Evolutionary conservation across 2,113 vertebrate genomes (phyloP), one percentile per base, ranked within the genome.

Genomic region (Erpornis zantholeuca): DNA sequence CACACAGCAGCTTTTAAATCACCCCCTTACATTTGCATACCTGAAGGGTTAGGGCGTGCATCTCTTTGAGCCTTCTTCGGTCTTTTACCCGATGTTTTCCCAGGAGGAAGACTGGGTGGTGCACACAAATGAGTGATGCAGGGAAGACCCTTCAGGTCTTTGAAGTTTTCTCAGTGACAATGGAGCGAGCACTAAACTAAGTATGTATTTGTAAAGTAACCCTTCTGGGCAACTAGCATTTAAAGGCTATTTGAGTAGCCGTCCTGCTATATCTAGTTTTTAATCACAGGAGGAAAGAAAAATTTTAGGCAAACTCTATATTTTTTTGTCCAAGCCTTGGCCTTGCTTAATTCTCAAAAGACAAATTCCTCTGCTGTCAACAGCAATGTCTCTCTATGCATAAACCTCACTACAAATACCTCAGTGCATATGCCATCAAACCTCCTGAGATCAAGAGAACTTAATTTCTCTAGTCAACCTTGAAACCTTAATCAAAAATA

Each of bases 301-400:
- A 59, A 66, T 13, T 5, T 7, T 28, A 53, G 2, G 6, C 33
- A 25, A 78, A 63, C 0, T 0, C 11, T 36, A 0, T 60, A 18
- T 24, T 80, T 64, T 73, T 87, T 79, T 10, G 2, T 73, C 28
- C 71, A 81, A 75, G 24, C 23, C 33, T 81, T 86, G 25, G 6
- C n/a, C 45, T 82, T 84, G 20, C 73, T 79, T 72, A 61, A 64
- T 85, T 27, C 19, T 9, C 15, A 40, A 49, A 85, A 49, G 44
- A 76, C 31, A 72, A 68, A 83, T 63, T 92, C 54, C 33, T 88
- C 18, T 80, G 52, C 36, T 64, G 36, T 57, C 68, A 82, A 59
- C n/a, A 82, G 59, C 40, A 50, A 3, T 28, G 36, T 27, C 11
- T 82, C 7, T 86, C 36, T 45, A 4, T 42, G 59, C 29, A 38